Evolutionary conservation across 2,113 vertebrate genomes (phyloP).

Genomic region (Pseudorasbora parva): DNA sequence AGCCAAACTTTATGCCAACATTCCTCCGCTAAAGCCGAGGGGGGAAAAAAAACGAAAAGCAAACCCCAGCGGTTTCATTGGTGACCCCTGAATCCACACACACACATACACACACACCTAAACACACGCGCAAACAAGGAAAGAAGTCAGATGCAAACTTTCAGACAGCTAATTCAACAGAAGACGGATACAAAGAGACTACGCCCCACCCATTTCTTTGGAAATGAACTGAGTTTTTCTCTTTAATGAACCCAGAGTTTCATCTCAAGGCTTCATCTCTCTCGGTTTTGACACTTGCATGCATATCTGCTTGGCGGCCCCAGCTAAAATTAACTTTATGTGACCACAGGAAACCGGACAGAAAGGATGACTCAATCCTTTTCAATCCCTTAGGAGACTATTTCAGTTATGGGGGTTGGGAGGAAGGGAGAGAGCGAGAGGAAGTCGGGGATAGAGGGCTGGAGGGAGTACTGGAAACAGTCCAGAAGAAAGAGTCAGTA

Average conservation of each 20-base stretch:
- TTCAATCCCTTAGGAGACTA: constrained; percentile 49
- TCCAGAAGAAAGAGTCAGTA: constrained; percentile 45
- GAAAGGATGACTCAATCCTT: constrained; percentile 56
- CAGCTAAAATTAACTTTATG: constrained; percentile 29
- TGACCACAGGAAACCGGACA: constrained; percentile 34
- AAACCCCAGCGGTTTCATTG: constrained; percentile 20
- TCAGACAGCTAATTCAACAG: constrained; percentile 14
- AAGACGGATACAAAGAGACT: not conserved
- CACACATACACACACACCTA: not conserved
- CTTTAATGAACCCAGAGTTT: not conserved
- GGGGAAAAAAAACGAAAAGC: not conserved
- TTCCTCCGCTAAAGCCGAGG: not conserved
- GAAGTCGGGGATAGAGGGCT: constrained; percentile 40
- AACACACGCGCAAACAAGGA: not conserved
- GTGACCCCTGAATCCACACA: not conserved
- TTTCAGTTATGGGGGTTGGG: constrained; percentile 49
- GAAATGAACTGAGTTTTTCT: constrained; percentile 1
- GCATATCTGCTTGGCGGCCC: not conserved
- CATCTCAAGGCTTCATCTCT: not conserved
- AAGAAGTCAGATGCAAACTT: not conserved
- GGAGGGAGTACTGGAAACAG: constrained; percentile 20
- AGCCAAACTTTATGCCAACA: constrained; percentile 27
- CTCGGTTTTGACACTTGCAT: not conserved
- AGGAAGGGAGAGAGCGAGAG: constrained; percentile 26
- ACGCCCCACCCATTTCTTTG: constrained; percentile 8